Conservation (phyloP, 30 jellyfish, hydroid and myxozoan genomes). For the Rhopilema esculentum region DNA sequence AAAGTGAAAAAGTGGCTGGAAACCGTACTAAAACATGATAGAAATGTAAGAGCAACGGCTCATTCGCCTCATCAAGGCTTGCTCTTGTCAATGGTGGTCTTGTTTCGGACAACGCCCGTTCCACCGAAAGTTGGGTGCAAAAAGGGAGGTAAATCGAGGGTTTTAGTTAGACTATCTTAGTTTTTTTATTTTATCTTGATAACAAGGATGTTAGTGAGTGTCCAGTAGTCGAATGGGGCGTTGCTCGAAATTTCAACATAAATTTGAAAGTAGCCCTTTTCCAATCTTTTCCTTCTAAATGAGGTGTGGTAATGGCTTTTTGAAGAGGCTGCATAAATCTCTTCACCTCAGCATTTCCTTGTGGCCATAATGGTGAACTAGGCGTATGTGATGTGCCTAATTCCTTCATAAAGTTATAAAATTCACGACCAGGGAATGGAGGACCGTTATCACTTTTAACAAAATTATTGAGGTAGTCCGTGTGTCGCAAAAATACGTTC, state of each 20-base stretch:
- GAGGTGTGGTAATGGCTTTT: constrained; percentile 17
- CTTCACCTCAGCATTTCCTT: constrained; percentile 44
- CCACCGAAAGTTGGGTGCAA: too few relatives aligned
- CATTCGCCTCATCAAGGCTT: too few relatives aligned
- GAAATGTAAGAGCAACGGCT: too few relatives aligned
- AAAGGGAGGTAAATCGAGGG: too few relatives aligned
- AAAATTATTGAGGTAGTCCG: too few relatives aligned
- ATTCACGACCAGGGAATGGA: constrained; percentile 17
- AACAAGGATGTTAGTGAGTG: constrained; percentile 27
- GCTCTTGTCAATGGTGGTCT: too few relatives aligned
- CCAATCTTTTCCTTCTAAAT: constrained; percentile 26
- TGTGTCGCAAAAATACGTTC: too few relatives aligned
- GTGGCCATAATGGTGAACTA: constrained; percentile 63
- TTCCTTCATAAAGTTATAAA: constrained; percentile 29
- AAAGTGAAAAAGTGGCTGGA: too few relatives aligned
- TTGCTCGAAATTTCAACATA: constrained; percentile 8
- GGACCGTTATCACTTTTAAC: constrained; percentile 52
- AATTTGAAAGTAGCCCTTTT: constrained; percentile 2
- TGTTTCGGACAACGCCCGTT: too few relatives aligned
- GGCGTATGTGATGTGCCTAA: constrained; percentile 24
- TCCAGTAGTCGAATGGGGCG: constrained; percentile 49
- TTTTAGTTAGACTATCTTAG: too few relatives aligned
- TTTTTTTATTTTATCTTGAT: neutral
- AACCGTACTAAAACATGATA: too few relatives aligned
- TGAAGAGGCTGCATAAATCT: constrained; percentile 31